Base-by-base conservation (phyloP, 2,888 invertebrate genomes). In the Trissonchulus latispiculum region DNA sequence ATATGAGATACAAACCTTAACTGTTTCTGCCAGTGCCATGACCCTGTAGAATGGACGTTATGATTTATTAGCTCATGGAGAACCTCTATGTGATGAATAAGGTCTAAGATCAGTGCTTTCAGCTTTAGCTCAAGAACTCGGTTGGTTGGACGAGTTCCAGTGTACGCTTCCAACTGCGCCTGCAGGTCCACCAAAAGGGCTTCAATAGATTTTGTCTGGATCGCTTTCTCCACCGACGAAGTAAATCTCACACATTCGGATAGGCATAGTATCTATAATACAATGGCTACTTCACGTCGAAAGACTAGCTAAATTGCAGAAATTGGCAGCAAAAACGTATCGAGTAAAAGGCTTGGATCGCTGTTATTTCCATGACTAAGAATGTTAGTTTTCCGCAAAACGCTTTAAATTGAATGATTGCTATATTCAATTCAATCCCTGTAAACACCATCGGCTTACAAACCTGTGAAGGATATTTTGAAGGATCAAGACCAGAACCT, bases 71-170 rank as follows among this genome's bases (percentile, higher is more conserved):
- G 86, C 78, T 88, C 87, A 80, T 90, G 90, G 61, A 95, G 88
- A 33, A 96, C 89, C 74, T 89, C 88, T 75, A 92, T 89, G 83
- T 93, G 91, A 86, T 96, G 93, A 76, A 96, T 93, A 29, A 93
- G 90, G 82, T 99, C 97, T 79, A 97, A 86, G 78, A 99, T 89
- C 71, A 99, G 87, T 15, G 93, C 90, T 83, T 96, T 93, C 76
- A 95, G 87, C 85, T 99, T 99, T 72, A 92, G 86, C 80, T 91
- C 88, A 72, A 90, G 87, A 76, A 91, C 87, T 8, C 28, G 35
- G 66, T 64, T 64, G 61, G 64, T 75, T 71, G 35, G 78, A 69
- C 81, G 83, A 77, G 88, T 87, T 18, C 87, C 83, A 3, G 86
- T 86, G 79, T 86, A 85, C 0, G 83, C 80, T 76, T 85, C 84